phyloP scores from a whole-genome alignment of 1,140 invertebrate species.

The Monomorium pharaonis region DNA sequence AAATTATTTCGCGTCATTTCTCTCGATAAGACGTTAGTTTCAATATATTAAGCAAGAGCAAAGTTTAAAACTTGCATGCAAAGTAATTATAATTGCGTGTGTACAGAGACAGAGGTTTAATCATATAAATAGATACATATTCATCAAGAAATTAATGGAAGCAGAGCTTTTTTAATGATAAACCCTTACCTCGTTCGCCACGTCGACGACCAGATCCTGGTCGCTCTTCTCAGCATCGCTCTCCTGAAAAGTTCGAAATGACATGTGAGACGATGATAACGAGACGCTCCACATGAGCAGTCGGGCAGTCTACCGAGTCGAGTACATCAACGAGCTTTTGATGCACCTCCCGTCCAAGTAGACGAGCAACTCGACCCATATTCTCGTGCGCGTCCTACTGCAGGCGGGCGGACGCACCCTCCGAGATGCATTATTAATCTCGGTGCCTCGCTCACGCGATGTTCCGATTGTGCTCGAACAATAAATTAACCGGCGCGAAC shows the following conservation, averaged over 20 bases:
- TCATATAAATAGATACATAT: background rate
- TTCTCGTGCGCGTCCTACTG: slow-evolving; percentile 27
- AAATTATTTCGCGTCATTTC: background rate
- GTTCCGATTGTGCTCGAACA: slow-evolving; percentile 65
- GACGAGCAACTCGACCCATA: slow-evolving; percentile 64
- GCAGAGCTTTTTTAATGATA: background rate
- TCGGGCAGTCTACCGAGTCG: background rate
- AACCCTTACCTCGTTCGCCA: slow-evolving; percentile 91
- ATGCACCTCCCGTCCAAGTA: slow-evolving; percentile 33
- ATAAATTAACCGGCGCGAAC: slow-evolving; percentile 71
- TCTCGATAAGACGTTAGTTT: background rate
- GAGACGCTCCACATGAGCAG: background rate
- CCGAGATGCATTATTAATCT: slow-evolving; percentile 74
- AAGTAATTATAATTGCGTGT: background rate
- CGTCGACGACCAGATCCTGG: slow-evolving; percentile 96
- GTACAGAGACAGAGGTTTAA: background rate
- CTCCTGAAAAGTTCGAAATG: slow-evolving; percentile 86
- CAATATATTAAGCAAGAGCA: background rate
- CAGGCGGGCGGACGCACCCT: slow-evolving; percentile 62
- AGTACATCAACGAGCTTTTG: slow-evolving; percentile 39
- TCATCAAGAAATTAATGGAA: background rate
- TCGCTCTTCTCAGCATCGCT: slow-evolving; percentile 93
- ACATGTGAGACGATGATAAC: slow-evolving; percentile 28
- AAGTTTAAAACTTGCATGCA: background rate
- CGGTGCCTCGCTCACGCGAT: slow-evolving; percentile 58